Evolutionary conservation across 2,113 vertebrate genomes (phyloP).

Genomic region (Ceratotherium simum): DNA sequence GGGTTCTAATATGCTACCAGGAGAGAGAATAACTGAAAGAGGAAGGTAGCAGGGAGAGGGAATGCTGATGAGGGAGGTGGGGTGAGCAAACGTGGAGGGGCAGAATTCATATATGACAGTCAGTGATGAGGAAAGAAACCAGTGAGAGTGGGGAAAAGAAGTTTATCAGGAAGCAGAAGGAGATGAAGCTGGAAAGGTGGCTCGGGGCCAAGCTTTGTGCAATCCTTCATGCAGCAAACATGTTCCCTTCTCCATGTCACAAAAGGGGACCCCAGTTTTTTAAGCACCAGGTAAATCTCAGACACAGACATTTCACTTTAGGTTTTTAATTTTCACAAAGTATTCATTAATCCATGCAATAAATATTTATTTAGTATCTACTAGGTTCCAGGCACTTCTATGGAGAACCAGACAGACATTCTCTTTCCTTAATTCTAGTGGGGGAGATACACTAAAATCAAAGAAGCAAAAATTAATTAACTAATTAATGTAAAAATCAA

Average conservation of each 20-base stretch:
- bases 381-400: not conserved
- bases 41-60: fast-evolving
- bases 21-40: not conserved
- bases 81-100: too few species aligned
- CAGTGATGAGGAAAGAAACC: too few species aligned
- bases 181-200: not conserved
- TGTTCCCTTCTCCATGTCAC: not conserved
- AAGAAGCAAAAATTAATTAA: not conserved
- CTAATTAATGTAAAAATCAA: not conserved
- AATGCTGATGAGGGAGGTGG: too few species aligned
- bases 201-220: not conserved
- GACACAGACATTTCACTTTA: not conserved
- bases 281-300: not conserved
- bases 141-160: not conserved
- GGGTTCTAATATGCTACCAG: not conserved
- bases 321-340: not conserved
- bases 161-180: not conserved
- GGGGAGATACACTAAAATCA: not conserved
- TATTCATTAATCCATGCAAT: not conserved
- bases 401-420: not conserved
- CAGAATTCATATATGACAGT: not conserved
- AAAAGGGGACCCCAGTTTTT: not conserved
- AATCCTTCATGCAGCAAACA: not conserved
- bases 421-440: not conserved
- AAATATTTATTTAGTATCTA: not conserved